Base-by-base conservation (phyloP, 2,797 vertebrate genomes). In the Delichon dasypus region DNA sequence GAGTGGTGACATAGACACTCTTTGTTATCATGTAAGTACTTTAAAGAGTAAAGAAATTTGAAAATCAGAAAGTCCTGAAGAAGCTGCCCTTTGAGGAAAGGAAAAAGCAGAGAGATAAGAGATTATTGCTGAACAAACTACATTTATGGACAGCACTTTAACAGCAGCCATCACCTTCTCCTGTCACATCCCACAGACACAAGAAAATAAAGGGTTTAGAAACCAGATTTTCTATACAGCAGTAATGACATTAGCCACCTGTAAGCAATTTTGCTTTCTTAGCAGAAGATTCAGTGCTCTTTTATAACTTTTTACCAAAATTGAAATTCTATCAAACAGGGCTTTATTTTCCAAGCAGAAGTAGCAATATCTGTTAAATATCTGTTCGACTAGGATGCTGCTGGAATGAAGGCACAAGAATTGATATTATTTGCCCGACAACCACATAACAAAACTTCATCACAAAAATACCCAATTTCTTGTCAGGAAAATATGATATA, bases 91-190 rank as follows among this genome's bases (percentile, higher is more conserved):
- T 81, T 88, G 68, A 80, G 90, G 34, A 66, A 60, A 85, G 20
- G n/a, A 32, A 77, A 91, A 90, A 81, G 27, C 21, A 64, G 78
- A 65, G 22, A 25, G 64, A 82, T 66, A 77, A 8, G 50, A 84
- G 47, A 72, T 80, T 95, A 95, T 47, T 87, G 68, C 78, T 0
- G 1, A 93, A 92, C 54, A 88, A 95, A 89, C 62, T 87, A 1
- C 79, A 79, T 95, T 96, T 97, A 94, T 91, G 95, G 92, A 87
- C 17, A 40, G 84, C 45, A n/a, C 40, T 92, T 78, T 94, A 97
- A 95, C 42, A 75, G 81, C 73, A 95, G 74, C 51, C 89, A 79
- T 94, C 83, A 48, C 86, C 91, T 95, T 88, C 84, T 93, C 65
- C 71, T 88, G 93, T 95, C 93, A 94, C 84, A 93, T 94, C 77